Evolutionary conservation across 2,888 invertebrate genomes (phyloP), one percentile per base, ranked within the genome.

Genomic region (Ecdyonurus torrentis): DNA sequence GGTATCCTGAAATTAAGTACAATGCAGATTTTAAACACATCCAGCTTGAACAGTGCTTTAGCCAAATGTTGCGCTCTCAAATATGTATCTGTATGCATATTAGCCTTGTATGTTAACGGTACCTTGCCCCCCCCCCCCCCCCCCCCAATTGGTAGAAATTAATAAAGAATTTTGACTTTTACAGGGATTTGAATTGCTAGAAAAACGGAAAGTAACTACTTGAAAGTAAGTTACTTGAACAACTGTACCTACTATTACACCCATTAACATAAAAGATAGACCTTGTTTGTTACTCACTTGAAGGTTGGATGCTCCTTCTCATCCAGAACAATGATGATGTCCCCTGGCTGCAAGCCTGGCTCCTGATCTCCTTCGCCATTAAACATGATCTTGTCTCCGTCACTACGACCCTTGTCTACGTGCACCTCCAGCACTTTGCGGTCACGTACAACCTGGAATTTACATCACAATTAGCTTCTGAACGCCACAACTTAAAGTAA

Each of bases 361-460:
- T 94, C 95, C 74, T 97, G 96, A 76, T 97, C 95, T 59, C 97
- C 98, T 76, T 99, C 96, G 0, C 96, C 96, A 66, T 81, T 81
- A 73, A 97, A 97, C 24, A 87, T 81, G 66, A 99, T 93, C 77
- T 91, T 95, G 74, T 99, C 96, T 1, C 92, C 95, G 74, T 97
- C 95, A 59, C 82, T 81, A 96, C 97, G 97, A 64, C 98, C 95
- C 77, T 88, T 86, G 70, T 96, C 95, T 61, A 97, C 86, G 72
- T 94, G 91, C 18, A 97, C 96, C 75, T 98, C 97, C 1, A 98
- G 77, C 67, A 96, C 91, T 76, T 95, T 96, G 64, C 94, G 85
- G 70, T 94, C 93, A 61, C 90, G 83, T 7, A 89, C 81, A 5
- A 91, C 90, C 75, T 73, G 64, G 22, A 61, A 66, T n/a, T n/a